Evolutionary conservation across 2,113 vertebrate species (phyloP).

Genomic region (Hemichromis elongatus): DNA sequence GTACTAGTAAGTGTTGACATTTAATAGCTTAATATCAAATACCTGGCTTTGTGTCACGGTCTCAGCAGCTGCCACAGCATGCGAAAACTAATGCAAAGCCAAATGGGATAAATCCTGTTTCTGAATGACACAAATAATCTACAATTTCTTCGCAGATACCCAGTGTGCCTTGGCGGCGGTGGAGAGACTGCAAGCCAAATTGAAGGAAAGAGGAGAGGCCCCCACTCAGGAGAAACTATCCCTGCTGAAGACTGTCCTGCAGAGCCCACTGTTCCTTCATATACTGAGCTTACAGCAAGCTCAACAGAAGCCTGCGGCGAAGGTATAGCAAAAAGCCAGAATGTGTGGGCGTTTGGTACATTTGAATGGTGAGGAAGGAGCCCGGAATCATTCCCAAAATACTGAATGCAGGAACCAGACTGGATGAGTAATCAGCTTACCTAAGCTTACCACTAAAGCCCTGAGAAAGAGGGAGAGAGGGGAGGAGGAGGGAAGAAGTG

Average conservation of each 20-base stretch:
- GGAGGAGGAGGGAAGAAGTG: neutral
- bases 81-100: neutral
- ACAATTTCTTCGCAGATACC: slow-evolving; percentile 73
- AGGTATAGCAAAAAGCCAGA: slow-evolving; percentile 61
- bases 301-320: slow-evolving; percentile 70
- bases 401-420: slow-evolving; percentile 61
- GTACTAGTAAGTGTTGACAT: neutral
- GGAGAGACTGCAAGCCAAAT: slow-evolving; percentile 85
- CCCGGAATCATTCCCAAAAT: slow-evolving; percentile 61
- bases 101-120: neutral
- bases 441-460: slow-evolving; percentile 68
- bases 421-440: slow-evolving; percentile 75
- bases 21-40: neutral
- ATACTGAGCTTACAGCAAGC: slow-evolving; percentile 88
- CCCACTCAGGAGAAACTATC: slow-evolving; percentile 85
- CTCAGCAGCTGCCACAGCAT: neutral
- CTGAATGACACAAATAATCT: neutral
- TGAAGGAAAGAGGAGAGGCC: slow-evolving; percentile 83
- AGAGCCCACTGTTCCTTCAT: slow-evolving; percentile 92
- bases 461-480: slow-evolving; percentile 22
- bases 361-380: slow-evolving; percentile 37
- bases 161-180: slow-evolving; percentile 86
- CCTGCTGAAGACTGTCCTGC: slow-evolving; percentile 86
- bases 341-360: slow-evolving; percentile 33
- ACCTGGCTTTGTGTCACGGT: neutral